These are phyloP conservation scores for Rhipidura dahli DNA, from an alignment of 2,113 vertebrate genomes.

Conservation along the genomic window DNA sequence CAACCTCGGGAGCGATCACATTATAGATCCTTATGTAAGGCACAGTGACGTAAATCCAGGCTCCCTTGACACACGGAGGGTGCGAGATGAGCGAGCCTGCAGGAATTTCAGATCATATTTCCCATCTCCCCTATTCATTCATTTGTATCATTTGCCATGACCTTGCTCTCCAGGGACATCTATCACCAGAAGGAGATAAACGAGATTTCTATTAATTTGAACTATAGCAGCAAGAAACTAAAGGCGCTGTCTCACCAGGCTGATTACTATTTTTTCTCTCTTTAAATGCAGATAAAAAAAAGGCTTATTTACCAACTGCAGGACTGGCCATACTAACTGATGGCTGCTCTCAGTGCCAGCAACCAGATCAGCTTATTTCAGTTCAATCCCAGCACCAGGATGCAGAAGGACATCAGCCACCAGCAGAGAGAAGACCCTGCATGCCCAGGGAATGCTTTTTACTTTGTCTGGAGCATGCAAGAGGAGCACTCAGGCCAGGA, in stretches of 20 bases:
- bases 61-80: conserved; percentile 4
- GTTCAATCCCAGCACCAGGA: background rate
- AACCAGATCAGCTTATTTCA: background rate
- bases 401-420: background rate
- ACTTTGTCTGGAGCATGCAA: accelerated
- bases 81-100: conserved; percentile 17
- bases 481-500: accelerated
- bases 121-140: conserved; percentile 16
- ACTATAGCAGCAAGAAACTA: background rate
- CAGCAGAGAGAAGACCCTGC: accelerated
- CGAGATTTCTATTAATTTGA: conserved; percentile 10
- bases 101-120: conserved; percentile 34
- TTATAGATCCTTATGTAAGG: conserved; percentile 18
- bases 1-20: background rate
- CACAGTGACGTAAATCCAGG: background rate
- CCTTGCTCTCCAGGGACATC: conserved; percentile 42
- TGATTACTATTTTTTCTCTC: background rate
- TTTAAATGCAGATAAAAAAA: background rate
- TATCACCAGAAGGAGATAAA: conserved; percentile 1
- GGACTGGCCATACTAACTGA: background rate
- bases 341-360: background rate
- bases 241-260: background rate
- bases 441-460: background rate
- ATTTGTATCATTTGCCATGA: background rate
- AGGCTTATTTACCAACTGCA: background rate